Percentiles rank a stretch among this genome's conserved stretches.
phyloP scores from a whole-genome alignment of 2,888 invertebrate species.

The Endotricha flammealis region DNA sequence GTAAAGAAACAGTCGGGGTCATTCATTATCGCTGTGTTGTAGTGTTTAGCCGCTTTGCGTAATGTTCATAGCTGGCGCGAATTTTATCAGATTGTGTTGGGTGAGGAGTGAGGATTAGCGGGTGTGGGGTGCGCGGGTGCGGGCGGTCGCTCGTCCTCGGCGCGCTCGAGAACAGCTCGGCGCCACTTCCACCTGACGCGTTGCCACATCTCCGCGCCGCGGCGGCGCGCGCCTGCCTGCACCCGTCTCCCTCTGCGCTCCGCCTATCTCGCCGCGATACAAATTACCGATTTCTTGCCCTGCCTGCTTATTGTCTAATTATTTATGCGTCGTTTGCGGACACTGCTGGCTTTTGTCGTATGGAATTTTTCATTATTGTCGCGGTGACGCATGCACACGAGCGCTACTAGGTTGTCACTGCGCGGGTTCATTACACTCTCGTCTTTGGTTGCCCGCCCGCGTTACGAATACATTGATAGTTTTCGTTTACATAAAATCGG shows the following conservation, averaged over 20 bases:
- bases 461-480: constrained; percentile 17
- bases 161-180: constrained; percentile 53
- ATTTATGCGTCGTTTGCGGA: constrained; percentile 70
- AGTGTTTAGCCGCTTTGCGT: constrained; percentile 71
- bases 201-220: constrained; percentile 69
- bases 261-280: constrained; percentile 71
- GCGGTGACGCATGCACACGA: constrained; percentile 64
- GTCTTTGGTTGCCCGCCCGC: constrained; percentile 17
- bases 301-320: constrained; percentile 76
- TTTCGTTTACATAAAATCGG: constrained; percentile 19
- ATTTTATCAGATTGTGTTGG: constrained; percentile 76
- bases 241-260: constrained; percentile 64
- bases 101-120: constrained; percentile 73
- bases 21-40: constrained; percentile 70
- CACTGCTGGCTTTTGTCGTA: constrained; percentile 56
- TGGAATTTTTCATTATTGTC: constrained; percentile 58
- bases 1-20: constrained; percentile 55
- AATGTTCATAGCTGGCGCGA: constrained; percentile 77
- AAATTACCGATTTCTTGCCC: constrained; percentile 75
- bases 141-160: constrained; percentile 60
- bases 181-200: constrained; percentile 77
- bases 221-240: constrained; percentile 63
- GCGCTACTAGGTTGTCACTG: constrained; percentile 53
- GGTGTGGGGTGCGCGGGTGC: constrained; percentile 48
- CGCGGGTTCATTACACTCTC: constrained; percentile 67